A percentile compares a stretch with the other conserved stretches of the same genome.
Evolutionary conservation across 2,113 vertebrate genomes (phyloP).

Genomic region (Petrocephalus microphthalmus): DNA sequence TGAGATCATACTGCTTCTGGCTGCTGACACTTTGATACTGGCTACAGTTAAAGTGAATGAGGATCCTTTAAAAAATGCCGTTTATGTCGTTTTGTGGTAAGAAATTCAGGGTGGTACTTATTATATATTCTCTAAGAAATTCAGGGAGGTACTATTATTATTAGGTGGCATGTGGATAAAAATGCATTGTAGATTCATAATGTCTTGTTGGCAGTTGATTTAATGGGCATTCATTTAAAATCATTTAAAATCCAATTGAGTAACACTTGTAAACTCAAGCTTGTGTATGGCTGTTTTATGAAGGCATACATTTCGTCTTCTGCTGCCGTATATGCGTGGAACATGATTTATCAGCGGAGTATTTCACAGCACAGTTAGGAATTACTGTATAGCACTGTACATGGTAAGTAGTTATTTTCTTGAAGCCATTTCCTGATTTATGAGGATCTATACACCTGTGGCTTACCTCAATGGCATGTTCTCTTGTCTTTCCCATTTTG

Average conservation of each 20-base stretch:
- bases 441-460: too few species aligned
- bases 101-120: not conserved
- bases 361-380: not conserved
- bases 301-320: not conserved
- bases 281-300: not conserved
- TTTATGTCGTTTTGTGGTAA: not conserved
- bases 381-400: not conserved
- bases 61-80: not conserved
- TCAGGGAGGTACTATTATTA: not conserved
- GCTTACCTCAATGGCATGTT: too few species aligned
- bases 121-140: not conserved
- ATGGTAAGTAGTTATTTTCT: too few species aligned
- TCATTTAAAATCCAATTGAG: not conserved
- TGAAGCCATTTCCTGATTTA: too few species aligned
- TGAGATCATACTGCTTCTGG: constrained; percentile 35
- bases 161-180: not conserved
- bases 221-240: not conserved
- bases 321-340: not conserved
- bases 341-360: not conserved
- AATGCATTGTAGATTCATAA: not conserved
- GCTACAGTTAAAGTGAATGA: not conserved
- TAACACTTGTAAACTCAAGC: not conserved
- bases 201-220: not conserved
- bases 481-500: too few species aligned
- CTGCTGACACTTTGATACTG: not conserved